phyloP scores from a whole-genome alignment of 1,140 invertebrate genomes.

The Lineus longissimus region DNA sequence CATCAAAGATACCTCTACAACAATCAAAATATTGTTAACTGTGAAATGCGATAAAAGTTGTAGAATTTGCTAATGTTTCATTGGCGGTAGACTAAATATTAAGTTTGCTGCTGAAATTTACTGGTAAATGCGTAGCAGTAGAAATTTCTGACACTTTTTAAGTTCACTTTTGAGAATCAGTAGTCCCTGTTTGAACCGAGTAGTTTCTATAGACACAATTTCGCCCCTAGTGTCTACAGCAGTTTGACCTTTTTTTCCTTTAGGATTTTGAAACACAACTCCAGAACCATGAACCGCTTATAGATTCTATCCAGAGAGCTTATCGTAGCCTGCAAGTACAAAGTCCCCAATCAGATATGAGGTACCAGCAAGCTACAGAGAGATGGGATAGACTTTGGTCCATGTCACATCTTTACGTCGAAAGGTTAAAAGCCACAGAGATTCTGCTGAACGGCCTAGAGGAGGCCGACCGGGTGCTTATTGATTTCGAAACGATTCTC shows the following conservation, averaged over 20 bases:
- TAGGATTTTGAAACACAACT: constrained; percentile 57
- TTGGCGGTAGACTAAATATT: too few species aligned
- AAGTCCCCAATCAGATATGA: constrained; percentile 84
- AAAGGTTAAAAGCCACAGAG: constrained; percentile 86
- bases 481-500: constrained; percentile 87
- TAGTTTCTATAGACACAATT: too few species aligned
- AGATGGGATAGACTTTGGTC: constrained; percentile 90
- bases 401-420: constrained; percentile 79
- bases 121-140: too few species aligned
- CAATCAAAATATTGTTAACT: too few species aligned
- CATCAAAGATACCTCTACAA: too few species aligned
- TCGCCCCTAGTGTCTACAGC: too few species aligned
- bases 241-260: background rate
- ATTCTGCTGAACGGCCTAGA: constrained; percentile 83
- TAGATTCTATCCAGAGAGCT: constrained; percentile 77
- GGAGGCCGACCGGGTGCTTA: constrained; percentile 81
- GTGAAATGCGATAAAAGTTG: too few species aligned
- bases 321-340: constrained; percentile 72
- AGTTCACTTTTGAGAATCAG: too few species aligned
- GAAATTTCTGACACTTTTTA: too few species aligned
- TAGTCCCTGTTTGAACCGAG: too few species aligned
- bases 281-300: constrained; percentile 67
- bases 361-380: constrained; percentile 77
- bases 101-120: too few species aligned
- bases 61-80: too few species aligned